A percentile compares a stretch with the other conserved stretches of the same genome.
These are phyloP conservation scores for Cyprinodon diabolis DNA, from an alignment of 2,797 vertebrate species.

Conservation along the genomic window DNA sequence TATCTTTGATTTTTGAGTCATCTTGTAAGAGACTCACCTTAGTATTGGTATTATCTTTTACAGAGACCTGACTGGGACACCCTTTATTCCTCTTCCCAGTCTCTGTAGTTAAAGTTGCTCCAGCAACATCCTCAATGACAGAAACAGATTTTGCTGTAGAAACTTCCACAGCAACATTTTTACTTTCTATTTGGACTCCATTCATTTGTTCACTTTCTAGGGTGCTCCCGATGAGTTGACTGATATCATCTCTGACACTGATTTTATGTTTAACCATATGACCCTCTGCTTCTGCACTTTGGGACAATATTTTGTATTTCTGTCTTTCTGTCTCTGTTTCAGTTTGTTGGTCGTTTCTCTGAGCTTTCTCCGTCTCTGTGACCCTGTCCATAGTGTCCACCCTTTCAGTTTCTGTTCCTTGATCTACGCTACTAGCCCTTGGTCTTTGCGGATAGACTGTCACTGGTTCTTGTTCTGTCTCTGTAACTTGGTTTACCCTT, in stretches of 20 bases:
- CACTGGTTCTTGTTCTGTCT: constrained; percentile 61
- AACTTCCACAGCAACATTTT: constrained; percentile 31
- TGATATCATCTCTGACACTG: constrained; percentile 25
- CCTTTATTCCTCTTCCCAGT: constrained; percentile 26
- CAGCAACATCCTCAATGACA: constrained; percentile 29
- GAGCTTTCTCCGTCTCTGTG: constrained; percentile 72
- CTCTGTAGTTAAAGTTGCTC: constrained; percentile 38
- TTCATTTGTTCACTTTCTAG: constrained; percentile 25
- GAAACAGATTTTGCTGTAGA: constrained; percentile 25
- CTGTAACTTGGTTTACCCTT: constrained; percentile 63
- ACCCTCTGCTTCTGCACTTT: constrained; percentile 34
- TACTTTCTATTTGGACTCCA: constrained; percentile 26
- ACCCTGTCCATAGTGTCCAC: constrained; percentile 73
- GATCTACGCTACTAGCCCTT: constrained; percentile 70
- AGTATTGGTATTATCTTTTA: constrained; percentile 18
- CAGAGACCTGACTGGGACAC: neutral
- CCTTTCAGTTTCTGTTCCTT: constrained; percentile 76
- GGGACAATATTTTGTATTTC: constrained; percentile 52
- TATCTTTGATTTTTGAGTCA: constrained; percentile 42
- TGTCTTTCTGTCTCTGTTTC: constrained; percentile 65
- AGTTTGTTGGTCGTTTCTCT: constrained; percentile 70
- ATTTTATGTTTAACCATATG: constrained; percentile 29
- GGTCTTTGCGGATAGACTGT: constrained; percentile 69
- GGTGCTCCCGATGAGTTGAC: constrained; percentile 28
- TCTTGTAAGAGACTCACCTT: constrained; percentile 21